Conservation (phyloP, 53 echinoderm and acorn worm species). For the Henricia sp. region DNA sequence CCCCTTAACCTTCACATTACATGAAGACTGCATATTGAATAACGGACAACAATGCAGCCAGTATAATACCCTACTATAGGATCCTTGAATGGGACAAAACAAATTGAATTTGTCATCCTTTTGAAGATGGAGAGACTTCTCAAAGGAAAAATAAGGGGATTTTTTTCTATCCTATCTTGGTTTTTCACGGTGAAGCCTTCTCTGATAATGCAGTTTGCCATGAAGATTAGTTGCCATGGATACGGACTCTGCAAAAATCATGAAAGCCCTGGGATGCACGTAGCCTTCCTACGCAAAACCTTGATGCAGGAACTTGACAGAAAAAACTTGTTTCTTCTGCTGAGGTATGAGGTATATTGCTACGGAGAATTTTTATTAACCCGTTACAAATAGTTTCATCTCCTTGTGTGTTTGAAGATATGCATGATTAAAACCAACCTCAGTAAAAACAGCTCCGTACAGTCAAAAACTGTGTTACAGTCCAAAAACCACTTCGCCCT, state of each 20-base stretch:
- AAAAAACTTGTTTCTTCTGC: constrained; percentile 24
- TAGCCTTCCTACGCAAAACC: constrained; percentile 4
- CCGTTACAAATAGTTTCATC: no score
- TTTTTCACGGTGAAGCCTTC: not conserved
- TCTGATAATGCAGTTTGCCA: constrained; percentile 7
- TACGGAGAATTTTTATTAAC: no score
- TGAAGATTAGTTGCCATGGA: constrained; percentile 21
- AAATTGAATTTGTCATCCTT: constrained; percentile 9
- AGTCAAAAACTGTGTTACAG: no score
- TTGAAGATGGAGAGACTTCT: constrained; percentile 1
- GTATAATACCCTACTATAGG: not conserved
- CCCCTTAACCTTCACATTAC: no score
- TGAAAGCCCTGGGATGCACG: constrained; percentile 1
- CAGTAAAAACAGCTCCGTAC: no score
- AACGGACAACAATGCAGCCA: not conserved
- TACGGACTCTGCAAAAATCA: constrained; percentile 39
- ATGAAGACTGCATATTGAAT: constrained; percentile 9
- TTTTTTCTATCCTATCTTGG: not conserved
- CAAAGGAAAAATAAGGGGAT: not conserved
- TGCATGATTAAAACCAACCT: no score
- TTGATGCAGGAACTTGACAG: not conserved
- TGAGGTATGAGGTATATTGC: no score
- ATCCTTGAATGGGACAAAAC: not conserved
- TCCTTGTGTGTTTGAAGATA: no score
- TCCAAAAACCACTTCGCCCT: no score